These are phyloP conservation scores for Mesochorus sp. DNA, from an alignment of 2,888 invertebrate genomes.

Conservation along the genomic window DNA sequence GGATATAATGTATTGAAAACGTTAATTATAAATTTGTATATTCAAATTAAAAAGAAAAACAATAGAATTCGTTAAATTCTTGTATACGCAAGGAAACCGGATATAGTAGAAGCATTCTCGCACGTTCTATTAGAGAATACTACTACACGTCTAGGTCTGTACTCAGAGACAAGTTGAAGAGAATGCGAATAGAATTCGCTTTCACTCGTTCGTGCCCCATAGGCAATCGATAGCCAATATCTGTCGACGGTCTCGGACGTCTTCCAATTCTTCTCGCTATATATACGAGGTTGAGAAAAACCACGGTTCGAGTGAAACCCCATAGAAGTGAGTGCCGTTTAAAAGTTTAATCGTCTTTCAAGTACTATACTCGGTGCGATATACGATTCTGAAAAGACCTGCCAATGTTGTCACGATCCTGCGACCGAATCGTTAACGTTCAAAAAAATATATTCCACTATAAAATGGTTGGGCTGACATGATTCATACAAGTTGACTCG, in stretches of 20 bases:
- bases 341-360: conserved; percentile 7
- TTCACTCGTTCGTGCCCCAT: conserved; percentile 11
- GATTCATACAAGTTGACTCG: background rate
- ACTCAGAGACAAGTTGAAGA: conserved; percentile 25
- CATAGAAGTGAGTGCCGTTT: background rate
- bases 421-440: background rate
- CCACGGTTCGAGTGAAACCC: background rate
- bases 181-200: conserved; percentile 38
- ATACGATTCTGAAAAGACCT: background rate
- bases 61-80: background rate
- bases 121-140: conserved; percentile 28
- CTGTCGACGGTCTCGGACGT: conserved; percentile 12
- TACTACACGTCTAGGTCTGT: conserved; percentile 1
- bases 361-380: background rate
- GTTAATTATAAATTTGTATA: no score
- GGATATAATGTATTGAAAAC: no score
- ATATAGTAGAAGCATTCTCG: conserved; percentile 11
- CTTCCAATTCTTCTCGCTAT: conserved; percentile 23
- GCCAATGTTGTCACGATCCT: background rate
- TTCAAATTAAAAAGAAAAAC: conserved; percentile 4
- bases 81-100: background rate
- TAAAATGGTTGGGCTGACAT: background rate
- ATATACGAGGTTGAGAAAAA: conserved; percentile 10
- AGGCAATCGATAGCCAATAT: conserved; percentile 46
- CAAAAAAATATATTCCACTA: background rate